phyloP scores from a whole-genome alignment of 2,113 vertebrate genomes.

The Ameiurus melas region DNA sequence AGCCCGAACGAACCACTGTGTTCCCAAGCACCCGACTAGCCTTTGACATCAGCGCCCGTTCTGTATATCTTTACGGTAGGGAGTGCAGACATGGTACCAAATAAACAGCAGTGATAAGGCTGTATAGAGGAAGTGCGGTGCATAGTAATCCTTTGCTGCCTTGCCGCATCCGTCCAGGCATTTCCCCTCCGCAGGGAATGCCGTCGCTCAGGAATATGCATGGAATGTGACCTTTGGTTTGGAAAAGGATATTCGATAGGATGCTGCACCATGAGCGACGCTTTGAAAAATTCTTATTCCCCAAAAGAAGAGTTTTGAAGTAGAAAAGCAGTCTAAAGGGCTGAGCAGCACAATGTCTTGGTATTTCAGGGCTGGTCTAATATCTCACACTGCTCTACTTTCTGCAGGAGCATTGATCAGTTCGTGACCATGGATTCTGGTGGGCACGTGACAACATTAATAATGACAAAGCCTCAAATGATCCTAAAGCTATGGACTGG shows the following conservation, averaged over 20 bases:
- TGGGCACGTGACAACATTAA: neutral
- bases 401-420: conserved; percentile 13
- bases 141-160: conserved; percentile 63
- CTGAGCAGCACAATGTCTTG: conserved; percentile 29
- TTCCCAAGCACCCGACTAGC: neutral
- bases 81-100: conserved; percentile 35
- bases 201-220: conserved; percentile 70
- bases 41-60: conserved; percentile 27
- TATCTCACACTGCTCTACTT: conserved; percentile 32
- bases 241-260: conserved; percentile 64
- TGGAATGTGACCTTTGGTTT: conserved; percentile 75
- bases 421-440: neutral
- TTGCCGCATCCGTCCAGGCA: conserved; percentile 66
- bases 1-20: neutral
- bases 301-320: conserved; percentile 7
- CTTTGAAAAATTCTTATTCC: conserved; percentile 18
- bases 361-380: conserved; percentile 33
- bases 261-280: conserved; percentile 53
- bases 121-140: conserved; percentile 70
- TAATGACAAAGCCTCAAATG: neutral
- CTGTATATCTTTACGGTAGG: conserved; percentile 37
- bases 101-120: conserved; percentile 65
- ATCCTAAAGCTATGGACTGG: neutral
- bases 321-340: conserved; percentile 17
- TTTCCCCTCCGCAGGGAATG: conserved; percentile 69